Percentiles rank a stretch among this genome's conserved stretches.
These are phyloP conservation scores for Drosophila pegasa DNA, from an alignment of 2,888 invertebrate species.

Conservation along the genomic window DNA sequence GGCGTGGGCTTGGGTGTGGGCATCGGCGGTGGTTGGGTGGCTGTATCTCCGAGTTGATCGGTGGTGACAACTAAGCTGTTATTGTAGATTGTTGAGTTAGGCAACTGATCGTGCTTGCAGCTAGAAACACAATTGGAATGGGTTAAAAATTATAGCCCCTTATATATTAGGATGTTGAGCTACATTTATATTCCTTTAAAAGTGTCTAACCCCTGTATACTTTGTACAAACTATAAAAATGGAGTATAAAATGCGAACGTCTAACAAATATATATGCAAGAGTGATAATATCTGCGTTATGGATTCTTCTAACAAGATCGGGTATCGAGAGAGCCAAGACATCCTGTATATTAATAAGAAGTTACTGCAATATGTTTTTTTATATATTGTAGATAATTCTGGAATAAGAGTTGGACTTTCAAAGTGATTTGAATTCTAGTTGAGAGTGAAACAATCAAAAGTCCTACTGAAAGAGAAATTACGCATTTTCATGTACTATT, in stretches of 20 bases:
- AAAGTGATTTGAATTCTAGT: background rate
- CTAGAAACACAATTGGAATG: background rate
- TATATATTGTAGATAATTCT: background rate
- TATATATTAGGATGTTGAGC: background rate
- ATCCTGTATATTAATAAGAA: no score
- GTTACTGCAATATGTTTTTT: no score
- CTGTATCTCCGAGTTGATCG: constrained; percentile 10
- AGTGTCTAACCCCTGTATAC: background rate
- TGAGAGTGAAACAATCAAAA: background rate
- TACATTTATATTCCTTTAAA: background rate
- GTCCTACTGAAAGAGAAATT: background rate
- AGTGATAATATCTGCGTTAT: no score
- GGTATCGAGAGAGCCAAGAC: no score
- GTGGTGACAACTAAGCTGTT: constrained; percentile 8
- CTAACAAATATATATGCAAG: background rate
- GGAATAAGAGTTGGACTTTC: background rate
- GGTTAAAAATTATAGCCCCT: background rate
- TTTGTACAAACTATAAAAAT: no score
- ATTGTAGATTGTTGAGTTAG: constrained; percentile 13
- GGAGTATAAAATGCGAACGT: background rate
- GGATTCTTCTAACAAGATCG: no score
- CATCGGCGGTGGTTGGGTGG: no score
- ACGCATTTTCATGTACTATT: no score
- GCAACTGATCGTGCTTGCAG: constrained; percentile 10
- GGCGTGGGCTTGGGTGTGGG: background rate